Conservation (phyloP, 2,113 vertebrate species). For the Nothoprocta perdicaria region DNA sequence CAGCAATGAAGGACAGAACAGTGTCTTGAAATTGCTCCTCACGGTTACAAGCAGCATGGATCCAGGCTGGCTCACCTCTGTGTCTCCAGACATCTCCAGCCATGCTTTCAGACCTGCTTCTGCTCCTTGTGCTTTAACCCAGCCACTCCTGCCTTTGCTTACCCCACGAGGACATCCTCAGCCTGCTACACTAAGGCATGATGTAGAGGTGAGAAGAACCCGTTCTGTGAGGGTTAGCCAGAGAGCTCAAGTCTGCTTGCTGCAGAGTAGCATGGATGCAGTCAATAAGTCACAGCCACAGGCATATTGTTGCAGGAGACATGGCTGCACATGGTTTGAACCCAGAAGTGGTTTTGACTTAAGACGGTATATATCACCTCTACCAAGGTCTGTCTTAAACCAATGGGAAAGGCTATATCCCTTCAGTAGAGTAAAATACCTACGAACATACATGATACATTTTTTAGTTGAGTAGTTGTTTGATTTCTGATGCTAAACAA, state of each 20-base stretch:
- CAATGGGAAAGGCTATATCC: not conserved
- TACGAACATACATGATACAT: not conserved
- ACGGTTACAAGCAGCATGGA: not conserved
- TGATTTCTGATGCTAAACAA: not conserved
- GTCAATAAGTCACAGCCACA: not conserved
- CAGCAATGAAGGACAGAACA: not conserved
- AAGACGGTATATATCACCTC: not conserved
- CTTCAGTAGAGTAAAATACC: not conserved
- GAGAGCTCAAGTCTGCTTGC: rapidly evolving
- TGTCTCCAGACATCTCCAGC: not conserved
- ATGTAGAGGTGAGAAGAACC: not conserved
- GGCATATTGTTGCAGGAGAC: not conserved
- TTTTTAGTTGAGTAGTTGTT: not conserved
- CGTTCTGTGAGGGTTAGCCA: not conserved
- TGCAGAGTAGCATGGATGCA: not conserved
- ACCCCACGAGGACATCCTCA: rapidly evolving
- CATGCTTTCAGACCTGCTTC: not conserved
- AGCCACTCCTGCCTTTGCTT: not conserved
- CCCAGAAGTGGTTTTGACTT: not conserved
- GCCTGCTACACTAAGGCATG: not conserved
- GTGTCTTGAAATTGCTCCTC: not conserved
- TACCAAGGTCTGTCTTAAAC: not conserved
- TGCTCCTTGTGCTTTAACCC: not conserved
- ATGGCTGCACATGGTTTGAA: not conserved
- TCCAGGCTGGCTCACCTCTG: not conserved